These are phyloP conservation scores for Coregonus clupeaformis DNA, from an alignment of 2,113 vertebrate genomes.

Conservation along the genomic window DNA sequence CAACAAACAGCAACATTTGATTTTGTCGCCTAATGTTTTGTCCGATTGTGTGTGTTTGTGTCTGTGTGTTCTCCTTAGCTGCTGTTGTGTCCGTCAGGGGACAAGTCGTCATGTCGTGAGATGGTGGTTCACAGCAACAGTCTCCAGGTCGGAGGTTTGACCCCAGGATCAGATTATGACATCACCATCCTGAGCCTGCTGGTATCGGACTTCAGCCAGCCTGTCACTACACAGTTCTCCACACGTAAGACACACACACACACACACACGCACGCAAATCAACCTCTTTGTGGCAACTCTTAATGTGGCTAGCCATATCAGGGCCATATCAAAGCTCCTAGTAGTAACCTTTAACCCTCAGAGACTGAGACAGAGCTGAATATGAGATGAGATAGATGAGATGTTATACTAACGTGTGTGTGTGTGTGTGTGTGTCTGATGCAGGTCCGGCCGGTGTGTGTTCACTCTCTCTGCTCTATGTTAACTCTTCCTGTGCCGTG, in stretches of 20 bases:
- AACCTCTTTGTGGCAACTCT: too few species aligned
- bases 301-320: too few species aligned
- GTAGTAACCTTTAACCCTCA: background rate
- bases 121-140: slow-evolving; percentile 55
- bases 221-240: slow-evolving; percentile 66
- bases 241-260: slow-evolving; percentile 74
- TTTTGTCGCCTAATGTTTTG: background rate
- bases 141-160: slow-evolving; percentile 74
- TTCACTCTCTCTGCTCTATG: slow-evolving; percentile 65
- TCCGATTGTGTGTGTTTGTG: slow-evolving; percentile 5
- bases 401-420: too few species aligned
- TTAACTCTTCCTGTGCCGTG: slow-evolving; percentile 73
- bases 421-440: background rate
- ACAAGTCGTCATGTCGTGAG: slow-evolving; percentile 54
- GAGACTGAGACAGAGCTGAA: too few species aligned
- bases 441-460: slow-evolving; percentile 78
- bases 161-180: slow-evolving; percentile 76
- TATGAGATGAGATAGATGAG: too few species aligned
- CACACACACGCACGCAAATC: slow-evolving; percentile 1
- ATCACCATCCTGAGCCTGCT: slow-evolving; percentile 78
- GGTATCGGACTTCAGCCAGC: slow-evolving; percentile 68
- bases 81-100: slow-evolving; percentile 52
- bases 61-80: slow-evolving; percentile 63
- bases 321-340: slow-evolving; percentile 15
- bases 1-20: background rate